phyloP scores from a whole-genome alignment of 2,797 vertebrate species.

The Triplophysa bombifrons region DNA sequence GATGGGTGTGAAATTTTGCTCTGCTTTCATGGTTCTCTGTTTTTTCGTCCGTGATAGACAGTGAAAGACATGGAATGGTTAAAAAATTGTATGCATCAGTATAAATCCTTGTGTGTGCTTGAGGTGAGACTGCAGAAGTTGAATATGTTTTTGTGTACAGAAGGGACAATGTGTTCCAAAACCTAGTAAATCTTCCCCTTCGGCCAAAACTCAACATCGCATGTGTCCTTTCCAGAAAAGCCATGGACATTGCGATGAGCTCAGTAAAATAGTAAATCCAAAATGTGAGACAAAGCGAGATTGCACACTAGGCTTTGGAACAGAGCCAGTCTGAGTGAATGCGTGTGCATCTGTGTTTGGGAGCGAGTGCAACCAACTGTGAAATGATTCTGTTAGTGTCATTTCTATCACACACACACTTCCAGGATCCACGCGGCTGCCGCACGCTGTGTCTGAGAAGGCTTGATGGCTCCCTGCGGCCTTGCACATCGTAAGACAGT shows the following conservation, averaged over 20 bases:
- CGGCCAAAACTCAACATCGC: background rate
- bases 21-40: background rate
- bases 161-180: background rate
- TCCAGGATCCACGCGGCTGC: constrained; percentile 3
- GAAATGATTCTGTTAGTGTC: constrained; percentile 97
- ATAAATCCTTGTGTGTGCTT: background rate
- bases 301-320: constrained; percentile 1
- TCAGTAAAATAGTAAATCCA: background rate
- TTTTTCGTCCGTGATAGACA: background rate
- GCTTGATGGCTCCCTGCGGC: constrained; percentile 32
- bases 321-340: constrained; percentile 18
- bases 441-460: constrained; percentile 28
- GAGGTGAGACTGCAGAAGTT: background rate
- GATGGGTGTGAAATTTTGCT: background rate
- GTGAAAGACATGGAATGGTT: background rate
- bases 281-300: background rate
- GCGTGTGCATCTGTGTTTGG: constrained; percentile 69
- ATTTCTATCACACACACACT: constrained; percentile 82
- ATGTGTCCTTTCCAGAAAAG: background rate
- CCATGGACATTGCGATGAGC: background rate
- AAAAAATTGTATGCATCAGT: background rate
- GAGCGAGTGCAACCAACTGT: constrained; percentile 81
- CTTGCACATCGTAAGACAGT: constrained; percentile 1
- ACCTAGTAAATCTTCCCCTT: background rate
- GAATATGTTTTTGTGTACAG: background rate